A percentile compares a stretch with the other conserved stretches of the same genome.
Conservation (phyloP, 1,140 invertebrate species). For the Brachionus asplanchnoidis region DNA sequence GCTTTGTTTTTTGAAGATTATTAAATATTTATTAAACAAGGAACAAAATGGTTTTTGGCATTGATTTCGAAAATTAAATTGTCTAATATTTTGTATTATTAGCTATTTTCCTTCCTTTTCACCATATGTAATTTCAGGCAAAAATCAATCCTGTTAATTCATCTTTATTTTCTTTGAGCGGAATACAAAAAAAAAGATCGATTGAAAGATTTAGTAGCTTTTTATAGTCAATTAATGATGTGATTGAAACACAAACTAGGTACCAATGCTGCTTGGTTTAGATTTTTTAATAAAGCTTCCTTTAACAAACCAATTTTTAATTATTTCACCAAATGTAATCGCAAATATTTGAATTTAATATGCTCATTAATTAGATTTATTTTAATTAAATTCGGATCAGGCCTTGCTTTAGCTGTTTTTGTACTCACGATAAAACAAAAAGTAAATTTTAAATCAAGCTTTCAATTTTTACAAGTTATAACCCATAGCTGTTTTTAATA, state of each 20-base stretch:
- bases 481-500: too few relatives aligned
- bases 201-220: not conserved
- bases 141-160: not conserved
- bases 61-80: conserved; percentile 10
- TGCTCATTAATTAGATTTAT: not conserved
- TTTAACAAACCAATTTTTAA: not conserved
- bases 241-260: not conserved
- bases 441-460: not conserved
- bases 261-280: not conserved
- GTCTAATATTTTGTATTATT: conserved; percentile 28
- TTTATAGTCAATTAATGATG: not conserved
- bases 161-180: not conserved
- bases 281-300: not conserved
- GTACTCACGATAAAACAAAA: not conserved
- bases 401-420: not conserved
- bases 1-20: not conserved
- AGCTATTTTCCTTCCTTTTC: conserved; percentile 15
- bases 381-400: not conserved
- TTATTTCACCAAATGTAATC: conserved; percentile 5
- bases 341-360: conserved; percentile 11
- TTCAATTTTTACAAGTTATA: not conserved
- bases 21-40: not conserved
- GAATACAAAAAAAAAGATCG: not conserved
- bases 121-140: not conserved
- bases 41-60: not conserved